Conservation (phyloP, 2,888 invertebrate species). For the Apamea sordens region DNA sequence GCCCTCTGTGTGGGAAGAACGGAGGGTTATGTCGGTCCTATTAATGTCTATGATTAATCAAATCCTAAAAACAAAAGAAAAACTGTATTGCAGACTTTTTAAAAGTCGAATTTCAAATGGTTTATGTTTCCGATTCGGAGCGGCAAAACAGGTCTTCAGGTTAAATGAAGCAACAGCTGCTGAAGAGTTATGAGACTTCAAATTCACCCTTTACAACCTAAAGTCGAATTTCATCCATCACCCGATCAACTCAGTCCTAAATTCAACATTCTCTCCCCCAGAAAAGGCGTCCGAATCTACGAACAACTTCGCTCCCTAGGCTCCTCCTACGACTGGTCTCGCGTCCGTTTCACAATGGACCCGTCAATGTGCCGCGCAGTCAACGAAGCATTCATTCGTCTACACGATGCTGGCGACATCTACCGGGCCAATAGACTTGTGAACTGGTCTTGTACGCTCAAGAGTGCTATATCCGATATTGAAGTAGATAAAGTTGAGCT, state of each 20-base stretch:
- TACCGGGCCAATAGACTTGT: constrained; percentile 98
- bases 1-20: no score
- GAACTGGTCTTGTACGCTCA: constrained; percentile 99
- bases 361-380: constrained; percentile 96
- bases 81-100: not conserved
- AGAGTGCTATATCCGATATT: constrained; percentile 99
- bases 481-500: constrained; percentile 99
- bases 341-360: constrained; percentile 99
- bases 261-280: constrained; percentile 71
- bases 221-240: not conserved
- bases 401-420: constrained; percentile 96
- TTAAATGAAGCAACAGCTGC: not conserved
- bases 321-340: constrained; percentile 98
- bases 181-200: not conserved
- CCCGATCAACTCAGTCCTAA: not conserved
- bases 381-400: constrained; percentile 97
- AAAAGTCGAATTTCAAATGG: not conserved
- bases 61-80: not conserved
- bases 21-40: no score
- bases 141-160: not conserved
- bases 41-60: no score
- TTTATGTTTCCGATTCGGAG: not conserved
- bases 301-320: constrained; percentile 97
- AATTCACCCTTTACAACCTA: not conserved
- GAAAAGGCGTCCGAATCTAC: constrained; percentile 93